Base-by-base conservation (phyloP, 92 coral and sea anemone genomes). In the Ricordea florida region DNA sequence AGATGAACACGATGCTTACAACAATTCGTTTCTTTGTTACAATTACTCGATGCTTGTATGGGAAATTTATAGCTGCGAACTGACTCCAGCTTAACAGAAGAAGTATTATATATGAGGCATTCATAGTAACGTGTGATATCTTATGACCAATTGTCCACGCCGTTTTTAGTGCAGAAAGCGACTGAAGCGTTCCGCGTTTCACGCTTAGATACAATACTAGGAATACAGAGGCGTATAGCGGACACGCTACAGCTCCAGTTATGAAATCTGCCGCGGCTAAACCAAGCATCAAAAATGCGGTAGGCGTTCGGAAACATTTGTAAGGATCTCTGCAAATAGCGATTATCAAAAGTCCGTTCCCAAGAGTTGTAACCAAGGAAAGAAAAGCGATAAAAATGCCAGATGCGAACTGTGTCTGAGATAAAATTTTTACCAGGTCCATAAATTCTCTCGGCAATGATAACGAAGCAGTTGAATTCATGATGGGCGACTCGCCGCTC, bases 291-390 rank as follows among this genome's bases (percentile, higher is more conserved):
- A 79, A 79, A 14, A 53, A 69, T 2, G 90, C 79, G 5, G 85
- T 35, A 7, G 90, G 90, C 13, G 82, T 61, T 10, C 90, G 80
- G 34, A 85, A 71, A 4, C 85, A 9, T 36, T 58, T 59, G 26
- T 38, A 79, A 6, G 90, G 90, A 22, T 85, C 85, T 53, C 41
- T 62, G 81, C 90, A 85, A 22, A 85, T 85, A n/a, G 86, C 81
- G 3, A 85, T 21, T 1, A 85, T 31, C 11, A 85, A 78, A 33
- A 85, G 66, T 5, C 90, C 90, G 37, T 85, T 85, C 11, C 78
- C 90, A 11, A 79, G 11, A 1, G 42, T 11, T 43, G 87, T 51
- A 3, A 55, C 53, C 5, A 64, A 11, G 3, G 87, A 72, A 23
- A 81, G 23, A 5, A 41, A 26, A 55, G 74, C 67, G 0, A 81